These are phyloP conservation scores for Oncorhynchus gorbuscha DNA, from an alignment of 2,113 vertebrate genomes.

Conservation along the genomic window DNA sequence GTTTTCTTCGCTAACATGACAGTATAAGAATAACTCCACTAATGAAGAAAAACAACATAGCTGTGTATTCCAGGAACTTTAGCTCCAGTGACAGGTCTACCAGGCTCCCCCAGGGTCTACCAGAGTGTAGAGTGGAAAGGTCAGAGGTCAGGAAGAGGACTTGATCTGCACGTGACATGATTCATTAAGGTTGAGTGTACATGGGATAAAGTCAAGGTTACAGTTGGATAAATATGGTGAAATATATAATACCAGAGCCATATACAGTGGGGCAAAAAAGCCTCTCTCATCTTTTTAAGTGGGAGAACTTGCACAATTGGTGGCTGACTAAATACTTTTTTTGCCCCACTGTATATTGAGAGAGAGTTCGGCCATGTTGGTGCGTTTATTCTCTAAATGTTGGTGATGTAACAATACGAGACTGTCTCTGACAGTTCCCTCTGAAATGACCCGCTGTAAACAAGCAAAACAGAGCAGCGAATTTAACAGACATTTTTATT, in stretches of 20 bases:
- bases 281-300: too few relatives aligned
- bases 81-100: conserved; percentile 33
- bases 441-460: too few relatives aligned
- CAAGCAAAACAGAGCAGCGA: too few relatives aligned
- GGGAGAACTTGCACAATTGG: too few relatives aligned
- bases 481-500: too few relatives aligned
- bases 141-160: conserved; percentile 32
- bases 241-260: not conserved
- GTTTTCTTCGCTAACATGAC: conserved; percentile 41
- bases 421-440: too few relatives aligned
- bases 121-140: not conserved
- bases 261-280: too few relatives aligned
- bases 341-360: too few relatives aligned
- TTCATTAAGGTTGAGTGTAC: not conserved
- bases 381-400: too few relatives aligned
- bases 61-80: conserved; percentile 63
- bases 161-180: conserved; percentile 4
- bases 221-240: not conserved
- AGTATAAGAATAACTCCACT: conserved; percentile 45
- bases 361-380: too few relatives aligned
- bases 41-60: conserved; percentile 71
- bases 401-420: too few relatives aligned
- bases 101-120: not conserved
- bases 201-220: not conserved
- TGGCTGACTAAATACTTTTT: too few relatives aligned